Base-by-base conservation (phyloP, 2,113 vertebrate species). In the Microcebus tavaratra region DNA sequence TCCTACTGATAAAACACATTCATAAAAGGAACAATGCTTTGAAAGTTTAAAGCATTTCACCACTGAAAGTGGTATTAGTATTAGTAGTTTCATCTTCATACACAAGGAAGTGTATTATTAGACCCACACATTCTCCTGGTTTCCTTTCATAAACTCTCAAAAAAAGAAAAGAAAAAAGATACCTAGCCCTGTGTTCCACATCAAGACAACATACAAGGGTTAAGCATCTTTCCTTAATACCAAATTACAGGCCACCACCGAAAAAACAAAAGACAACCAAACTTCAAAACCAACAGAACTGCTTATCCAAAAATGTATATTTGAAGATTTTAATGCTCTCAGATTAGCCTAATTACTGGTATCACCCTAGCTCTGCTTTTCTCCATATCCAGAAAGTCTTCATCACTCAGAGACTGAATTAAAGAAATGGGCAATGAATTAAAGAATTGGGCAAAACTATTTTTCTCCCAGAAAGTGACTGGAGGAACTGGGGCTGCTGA, bases 281-380 rank as follows among this genome's bases (percentile, higher is more conserved):
- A 87, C 88, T 96, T 97, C 96, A 90, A 95, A 97, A 93, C 73
- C 15, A 6, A 68, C 57, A 95, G 42, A 93, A 65, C 6, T 93
- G 88, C 83, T 97, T 85, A 88, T 81, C 87, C 89, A 55, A 85
- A 96, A 95, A 96, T 91, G 65, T 8, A 23, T 95, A 96, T 94
- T 92, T 92, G 87, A 94, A 98, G 91, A 92, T 45, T 50, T 29
- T 75, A 97, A 94, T 86, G 72, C 90, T 61, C 91, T 81, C 67
- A 88, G 91, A 94, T 94, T 70, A 94, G 36, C 17, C 17, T 96
- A 94, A 96, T 92, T 94, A 82, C 92, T 70, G 70, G 94, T 89
- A 81, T 96, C 79, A 68, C 14, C 68, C 87, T 61, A 34, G 34
- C 80, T 93, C 94, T 82, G 70, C 75, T 96, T 82, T 91, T 76